Base-by-base conservation (phyloP, 1,140 invertebrate genomes). In the Habropoda laboriosa region DNA sequence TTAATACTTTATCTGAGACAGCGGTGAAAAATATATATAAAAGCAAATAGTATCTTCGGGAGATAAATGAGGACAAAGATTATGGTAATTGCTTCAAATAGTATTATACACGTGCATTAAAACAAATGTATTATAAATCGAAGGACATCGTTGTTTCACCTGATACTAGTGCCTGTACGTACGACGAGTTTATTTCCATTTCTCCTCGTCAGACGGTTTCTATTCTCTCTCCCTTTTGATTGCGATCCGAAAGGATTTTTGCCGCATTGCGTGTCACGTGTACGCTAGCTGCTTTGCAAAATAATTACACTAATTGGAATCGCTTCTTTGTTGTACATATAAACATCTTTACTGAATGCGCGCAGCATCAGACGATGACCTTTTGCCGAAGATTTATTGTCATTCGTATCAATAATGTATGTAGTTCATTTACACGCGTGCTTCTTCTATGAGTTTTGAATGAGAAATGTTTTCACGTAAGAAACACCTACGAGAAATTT, bases 311-410 rank as follows among this genome's bases (percentile, higher is more conserved):
- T 40, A 73, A 77, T 63, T 57, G 70, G 67, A 61, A 74, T 57
- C 66, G 60, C 21, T 76, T 67, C 82, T 85, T 79, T 66, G 83
- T 86, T 85, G n/a, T n/a, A 66, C 72, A 64, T 74, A 74, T 47
- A 80, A 78, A 75, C 58, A 70, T 79, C 71, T 82, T 74, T 67
- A 67, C 30, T 82, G 66, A 51, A 66, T 81, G 61, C 72, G 68
- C 72, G 83, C 80, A 80, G 80, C 82, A 82, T 78, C 83, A 86
- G 76, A 86, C 76, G 85, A 85, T 86, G 80, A 82, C 83, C 85
- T 86, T 83, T 86, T 49, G 57, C 35, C n/a, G 32, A 75, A 75
- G 80, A 86, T n/a, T n/a, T 82, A 86, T 74, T 68, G 80, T 40
- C 61, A 55, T 40, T 35, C 53, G 47, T 86, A 80, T 85, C 80